Evolutionary conservation across 2,888 invertebrate genomes (phyloP).

Genomic region (Euproctis similis): DNA sequence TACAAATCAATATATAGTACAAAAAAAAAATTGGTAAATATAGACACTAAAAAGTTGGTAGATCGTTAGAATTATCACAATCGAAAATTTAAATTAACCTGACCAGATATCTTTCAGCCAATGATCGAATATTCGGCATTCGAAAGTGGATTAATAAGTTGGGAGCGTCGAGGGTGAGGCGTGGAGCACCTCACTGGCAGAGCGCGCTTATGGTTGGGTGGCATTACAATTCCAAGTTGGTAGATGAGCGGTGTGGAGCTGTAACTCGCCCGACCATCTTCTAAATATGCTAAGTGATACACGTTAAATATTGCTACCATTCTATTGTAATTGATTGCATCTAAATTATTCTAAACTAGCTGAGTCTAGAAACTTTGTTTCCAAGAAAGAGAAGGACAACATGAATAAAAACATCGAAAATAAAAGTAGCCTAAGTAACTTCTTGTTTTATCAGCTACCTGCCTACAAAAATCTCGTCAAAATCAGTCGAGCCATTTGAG

Average conservation of each 20-base stretch:
- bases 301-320: slow-evolving; percentile 56
- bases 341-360: no score
- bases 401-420: no score
- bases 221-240: slow-evolving; percentile 59
- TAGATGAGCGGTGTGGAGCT: slow-evolving; percentile 42
- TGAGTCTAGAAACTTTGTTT: no score
- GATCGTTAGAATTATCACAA: no score
- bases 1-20: no score
- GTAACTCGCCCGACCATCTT: slow-evolving; percentile 50
- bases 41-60: no score
- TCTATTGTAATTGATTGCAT: slow-evolving; percentile 45
- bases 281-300: slow-evolving; percentile 64
- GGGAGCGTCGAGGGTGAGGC: slow-evolving; percentile 24
- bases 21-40: no score
- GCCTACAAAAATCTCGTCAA: no score
- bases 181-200: slow-evolving; percentile 28
- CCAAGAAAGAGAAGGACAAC: no score
- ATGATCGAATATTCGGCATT: slow-evolving; percentile 12
- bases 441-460: no score
- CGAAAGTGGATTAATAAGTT: slow-evolving; percentile 30
- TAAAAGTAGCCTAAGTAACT: no score
- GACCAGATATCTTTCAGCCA: slow-evolving; percentile 3
- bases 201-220: slow-evolving; percentile 45
- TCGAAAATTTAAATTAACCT: slow-evolving; percentile 1
- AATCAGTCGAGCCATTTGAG: no score